phyloP scores from a whole-genome alignment of 35 echinoderm and acorn worm species.

The Amphiura filiformis region DNA sequence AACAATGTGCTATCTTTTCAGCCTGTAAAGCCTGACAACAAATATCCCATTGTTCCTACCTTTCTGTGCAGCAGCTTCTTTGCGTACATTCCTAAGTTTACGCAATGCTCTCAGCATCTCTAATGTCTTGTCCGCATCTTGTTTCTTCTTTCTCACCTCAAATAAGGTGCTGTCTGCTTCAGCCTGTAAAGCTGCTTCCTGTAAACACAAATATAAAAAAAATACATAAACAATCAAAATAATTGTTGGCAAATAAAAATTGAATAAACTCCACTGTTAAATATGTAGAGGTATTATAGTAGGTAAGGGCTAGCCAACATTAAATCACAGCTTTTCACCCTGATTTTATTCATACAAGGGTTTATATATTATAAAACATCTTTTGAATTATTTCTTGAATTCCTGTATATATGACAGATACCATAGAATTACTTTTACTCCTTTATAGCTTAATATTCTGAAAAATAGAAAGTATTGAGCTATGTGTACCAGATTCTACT shows the following conservation, averaged over 20 bases:
- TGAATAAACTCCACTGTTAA: background rate
- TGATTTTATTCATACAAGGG: too few relatives aligned
- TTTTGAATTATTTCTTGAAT: too few relatives aligned
- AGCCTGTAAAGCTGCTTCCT: constrained; percentile 70
- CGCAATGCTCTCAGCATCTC: constrained; percentile 52
- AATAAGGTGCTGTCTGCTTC: constrained; percentile 62
- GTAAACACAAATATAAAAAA: background rate
- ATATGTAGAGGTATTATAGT: background rate
- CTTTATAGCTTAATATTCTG: too few relatives aligned
- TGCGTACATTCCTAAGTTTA: constrained; percentile 52
- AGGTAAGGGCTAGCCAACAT: background rate
- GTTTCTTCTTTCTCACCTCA: constrained; percentile 68
- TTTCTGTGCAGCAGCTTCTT: constrained; percentile 30
- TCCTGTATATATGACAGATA: too few relatives aligned
- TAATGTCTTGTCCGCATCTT: constrained; percentile 47
- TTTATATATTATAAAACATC: too few relatives aligned
- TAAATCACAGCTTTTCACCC: too few relatives aligned
- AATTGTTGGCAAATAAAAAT: background rate
- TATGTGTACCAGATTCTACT: too few relatives aligned
- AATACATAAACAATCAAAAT: background rate
- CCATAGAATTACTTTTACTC: too few relatives aligned
- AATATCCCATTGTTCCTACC: too few relatives aligned
- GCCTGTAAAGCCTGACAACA: too few relatives aligned
- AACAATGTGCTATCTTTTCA: too few relatives aligned
- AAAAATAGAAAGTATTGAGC: too few relatives aligned